phyloP scores from a whole-genome alignment of 2,113 vertebrate species.

The Oncorhynchus keta region DNA sequence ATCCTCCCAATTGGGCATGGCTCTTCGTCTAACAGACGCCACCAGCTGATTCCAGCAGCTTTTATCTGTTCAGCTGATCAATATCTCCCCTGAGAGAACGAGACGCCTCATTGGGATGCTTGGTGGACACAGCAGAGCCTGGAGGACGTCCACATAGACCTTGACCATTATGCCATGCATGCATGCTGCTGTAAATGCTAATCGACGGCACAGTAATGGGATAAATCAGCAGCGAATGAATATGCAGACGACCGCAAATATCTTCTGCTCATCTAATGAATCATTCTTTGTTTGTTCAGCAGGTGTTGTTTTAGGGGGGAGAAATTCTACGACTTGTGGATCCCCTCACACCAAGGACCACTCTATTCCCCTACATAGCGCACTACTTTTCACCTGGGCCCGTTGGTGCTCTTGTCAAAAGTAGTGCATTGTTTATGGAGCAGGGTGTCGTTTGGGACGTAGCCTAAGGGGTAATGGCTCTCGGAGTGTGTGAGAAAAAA shows the following conservation, averaged over 20 bases:
- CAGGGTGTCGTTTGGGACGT: too few species aligned
- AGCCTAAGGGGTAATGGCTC: neutral
- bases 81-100: neutral
- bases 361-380: too few species aligned
- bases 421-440: too few species aligned
- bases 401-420: too few species aligned
- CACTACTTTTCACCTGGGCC: too few species aligned
- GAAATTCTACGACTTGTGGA: constrained; percentile 30
- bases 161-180: constrained; percentile 67
- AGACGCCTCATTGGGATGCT: constrained; percentile 63
- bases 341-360: constrained; percentile 5
- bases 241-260: constrained; percentile 59
- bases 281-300: constrained; percentile 41
- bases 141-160: constrained; percentile 61
- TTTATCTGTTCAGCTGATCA: constrained; percentile 44
- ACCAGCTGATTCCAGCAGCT: constrained; percentile 52
- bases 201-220: constrained; percentile 60
- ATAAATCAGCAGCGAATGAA: constrained; percentile 59
- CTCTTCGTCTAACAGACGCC: constrained; percentile 39
- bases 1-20: constrained; percentile 31
- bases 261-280: constrained; percentile 59
- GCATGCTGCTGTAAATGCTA: constrained; percentile 67
- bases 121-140: constrained; percentile 28
- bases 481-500: neutral
- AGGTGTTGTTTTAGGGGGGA: constrained; percentile 32